Base-by-base conservation (phyloP, 1,140 invertebrate species). In the Uloborus diversus region DNA sequence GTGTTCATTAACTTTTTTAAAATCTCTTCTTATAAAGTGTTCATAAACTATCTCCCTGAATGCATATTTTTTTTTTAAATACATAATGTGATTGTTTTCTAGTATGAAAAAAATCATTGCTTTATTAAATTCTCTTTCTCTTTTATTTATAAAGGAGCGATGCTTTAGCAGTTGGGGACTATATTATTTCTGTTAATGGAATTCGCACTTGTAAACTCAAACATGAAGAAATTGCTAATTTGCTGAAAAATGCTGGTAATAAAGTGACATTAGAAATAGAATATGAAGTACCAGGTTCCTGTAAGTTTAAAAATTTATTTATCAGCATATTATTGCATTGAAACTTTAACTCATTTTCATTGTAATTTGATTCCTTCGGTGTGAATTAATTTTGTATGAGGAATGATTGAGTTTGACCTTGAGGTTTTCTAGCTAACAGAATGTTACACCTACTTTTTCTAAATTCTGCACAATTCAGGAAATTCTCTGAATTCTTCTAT, bases 141-240 rank as follows among this genome's bases (percentile, higher is more conserved):
- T 64, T 14, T 61, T 2, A 23, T 62, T 83, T 66, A n/a, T 47
- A 37, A 81, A 88, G 88, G 81, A 89, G 89, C 76, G 90, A 92
- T 84, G 86, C 87, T 53, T 85, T 92, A 66, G 89, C 92, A 62
- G 91, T 93, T 0, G 93, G 93, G 14, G 94, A 95, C 87, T 89
- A 90, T 69, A 91, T 95, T 30, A 88, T 93, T 83, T 92, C 92
- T 82, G 91, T 95, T 59, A 94, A 95, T 86, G 93, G 93, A 13
- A 93, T 94, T 79, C 90, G 90, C 51, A 94, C 93, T 1, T 88
- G 89, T 2, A 88, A 90, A n/a, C 88, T 95, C 82, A 91, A 90
- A 80, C 94, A 94, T 85, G 91, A 93, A 73, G 92, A 95, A 85
- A 92, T 95, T 1, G 89, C 93, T 59, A 91, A 90, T 78, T 86